phyloP scores from a whole-genome alignment of 23 tunicate species.

The Halocynthia roretzi region DNA sequence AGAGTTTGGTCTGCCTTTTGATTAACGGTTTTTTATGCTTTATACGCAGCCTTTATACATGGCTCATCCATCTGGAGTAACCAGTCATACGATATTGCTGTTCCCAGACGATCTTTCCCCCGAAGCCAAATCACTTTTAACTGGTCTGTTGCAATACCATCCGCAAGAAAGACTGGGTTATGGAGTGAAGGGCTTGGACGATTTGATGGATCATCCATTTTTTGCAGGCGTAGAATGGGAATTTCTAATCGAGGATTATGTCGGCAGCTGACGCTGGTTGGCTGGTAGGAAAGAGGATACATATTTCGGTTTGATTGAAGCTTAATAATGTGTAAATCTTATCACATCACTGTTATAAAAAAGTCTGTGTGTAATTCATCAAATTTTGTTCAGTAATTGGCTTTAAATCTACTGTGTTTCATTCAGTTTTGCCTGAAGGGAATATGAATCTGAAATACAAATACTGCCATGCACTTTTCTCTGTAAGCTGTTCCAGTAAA shows the following conservation, averaged over 20 bases:
- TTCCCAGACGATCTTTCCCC: conserved; percentile 43
- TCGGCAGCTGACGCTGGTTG: conserved; percentile 3
- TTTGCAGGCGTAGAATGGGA: conserved; percentile 54
- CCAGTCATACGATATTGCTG: conserved; percentile 31
- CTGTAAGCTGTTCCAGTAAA: too few relatives aligned
- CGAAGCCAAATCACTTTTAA: conserved; percentile 53
- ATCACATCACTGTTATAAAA: too few relatives aligned
- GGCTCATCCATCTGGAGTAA: conserved; percentile 40
- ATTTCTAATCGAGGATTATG: conserved; percentile 24
- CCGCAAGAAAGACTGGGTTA: conserved; percentile 49
- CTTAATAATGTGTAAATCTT: too few relatives aligned
- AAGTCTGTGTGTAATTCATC: too few relatives aligned
- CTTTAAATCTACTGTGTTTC: too few relatives aligned
- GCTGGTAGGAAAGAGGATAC: too few relatives aligned
- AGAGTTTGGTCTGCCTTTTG: not conserved
- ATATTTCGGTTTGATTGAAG: too few relatives aligned
- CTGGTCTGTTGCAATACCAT: conserved; percentile 38
- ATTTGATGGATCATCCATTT: conserved; percentile 55
- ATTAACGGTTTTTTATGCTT: not conserved
- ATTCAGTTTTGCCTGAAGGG: too few relatives aligned
- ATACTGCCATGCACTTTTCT: too few relatives aligned
- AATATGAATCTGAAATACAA: too few relatives aligned
- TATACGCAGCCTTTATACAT: conserved; percentile 23
- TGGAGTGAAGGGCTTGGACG: conserved; percentile 53
- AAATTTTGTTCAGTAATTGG: too few relatives aligned